These are phyloP conservation scores for Scatophagus argus DNA, from an alignment of 2,113 vertebrate genomes.

Conservation along the genomic window DNA sequence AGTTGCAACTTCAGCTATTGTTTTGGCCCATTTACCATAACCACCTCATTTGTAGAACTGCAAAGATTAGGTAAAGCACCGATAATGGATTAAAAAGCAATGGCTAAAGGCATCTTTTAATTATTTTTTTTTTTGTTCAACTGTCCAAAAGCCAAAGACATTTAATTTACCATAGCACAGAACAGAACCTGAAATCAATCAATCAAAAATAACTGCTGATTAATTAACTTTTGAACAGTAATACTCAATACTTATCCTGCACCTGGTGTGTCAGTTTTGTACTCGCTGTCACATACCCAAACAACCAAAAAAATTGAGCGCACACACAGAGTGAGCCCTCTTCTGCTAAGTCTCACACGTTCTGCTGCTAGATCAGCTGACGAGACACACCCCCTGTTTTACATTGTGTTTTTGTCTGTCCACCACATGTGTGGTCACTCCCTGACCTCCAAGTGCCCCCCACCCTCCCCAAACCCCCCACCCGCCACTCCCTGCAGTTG, in stretches of 20 bases:
- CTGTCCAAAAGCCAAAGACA: no score
- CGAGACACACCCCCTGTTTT: background rate
- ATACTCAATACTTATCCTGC: no score
- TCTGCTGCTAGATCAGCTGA: slow-evolving; percentile 1
- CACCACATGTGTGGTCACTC: slow-evolving; percentile 2
- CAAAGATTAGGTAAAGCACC: background rate
- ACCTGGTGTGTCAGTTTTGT: background rate
- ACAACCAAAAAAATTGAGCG: background rate
- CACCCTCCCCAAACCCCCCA: no score
- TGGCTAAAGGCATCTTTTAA: no score
- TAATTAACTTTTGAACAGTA: no score
- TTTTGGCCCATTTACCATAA: background rate
- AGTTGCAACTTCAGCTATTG: no score
- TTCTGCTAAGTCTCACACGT: background rate
- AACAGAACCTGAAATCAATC: no score
- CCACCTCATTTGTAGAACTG: background rate
- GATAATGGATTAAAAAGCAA: background rate
- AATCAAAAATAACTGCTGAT: no score
- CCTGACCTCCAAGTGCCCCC: slow-evolving; percentile 5
- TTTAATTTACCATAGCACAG: no score
- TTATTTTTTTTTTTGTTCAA: no score
- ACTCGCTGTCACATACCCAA: background rate
- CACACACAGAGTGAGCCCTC: background rate
- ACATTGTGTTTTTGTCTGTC: slow-evolving; percentile 16
- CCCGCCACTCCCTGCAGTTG: background rate